These are phyloP conservation scores for Florisuga fusca DNA, from an alignment of 2,797 vertebrate species.

Conservation along the genomic window DNA sequence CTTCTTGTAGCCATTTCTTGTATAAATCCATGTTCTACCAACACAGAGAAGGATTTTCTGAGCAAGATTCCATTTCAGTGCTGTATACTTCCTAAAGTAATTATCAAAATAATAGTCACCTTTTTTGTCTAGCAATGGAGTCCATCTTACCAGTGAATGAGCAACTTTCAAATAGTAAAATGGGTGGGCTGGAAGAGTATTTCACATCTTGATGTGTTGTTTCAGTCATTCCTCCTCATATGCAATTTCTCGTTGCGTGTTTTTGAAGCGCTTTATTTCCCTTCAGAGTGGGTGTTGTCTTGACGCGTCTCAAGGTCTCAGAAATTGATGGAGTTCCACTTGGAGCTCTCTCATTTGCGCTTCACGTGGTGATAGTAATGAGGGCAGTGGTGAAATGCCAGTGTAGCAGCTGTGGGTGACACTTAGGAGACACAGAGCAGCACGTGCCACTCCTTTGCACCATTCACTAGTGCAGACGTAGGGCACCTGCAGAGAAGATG, in stretches of 20 bases:
- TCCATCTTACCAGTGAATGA: background rate
- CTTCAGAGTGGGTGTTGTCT: background rate
- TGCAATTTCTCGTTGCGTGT: background rate
- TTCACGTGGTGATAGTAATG: background rate
- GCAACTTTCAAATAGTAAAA: background rate
- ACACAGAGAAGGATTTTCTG: constrained; percentile 18
- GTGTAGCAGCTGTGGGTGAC: background rate
- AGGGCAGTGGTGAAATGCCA: background rate
- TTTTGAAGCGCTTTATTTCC: constrained; percentile 4
- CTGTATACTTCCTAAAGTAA: constrained; percentile 20
- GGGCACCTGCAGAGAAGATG: background rate
- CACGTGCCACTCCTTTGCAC: background rate
- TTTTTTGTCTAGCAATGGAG: background rate
- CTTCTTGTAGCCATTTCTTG: background rate
- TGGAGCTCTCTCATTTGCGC: background rate
- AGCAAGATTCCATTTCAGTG: background rate
- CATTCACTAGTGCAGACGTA: background rate
- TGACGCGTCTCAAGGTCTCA: background rate
- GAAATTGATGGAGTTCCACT: background rate
- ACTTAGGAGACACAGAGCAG: background rate
- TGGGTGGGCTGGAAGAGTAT: background rate
- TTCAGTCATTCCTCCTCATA: constrained; percentile 3
- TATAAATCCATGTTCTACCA: constrained; percentile 7
- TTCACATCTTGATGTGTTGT: background rate
- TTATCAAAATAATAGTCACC: constrained; percentile 18